Evolutionary conservation across 1,140 invertebrate species (phyloP).

Genomic region (Dermatophagoides farinae): DNA sequence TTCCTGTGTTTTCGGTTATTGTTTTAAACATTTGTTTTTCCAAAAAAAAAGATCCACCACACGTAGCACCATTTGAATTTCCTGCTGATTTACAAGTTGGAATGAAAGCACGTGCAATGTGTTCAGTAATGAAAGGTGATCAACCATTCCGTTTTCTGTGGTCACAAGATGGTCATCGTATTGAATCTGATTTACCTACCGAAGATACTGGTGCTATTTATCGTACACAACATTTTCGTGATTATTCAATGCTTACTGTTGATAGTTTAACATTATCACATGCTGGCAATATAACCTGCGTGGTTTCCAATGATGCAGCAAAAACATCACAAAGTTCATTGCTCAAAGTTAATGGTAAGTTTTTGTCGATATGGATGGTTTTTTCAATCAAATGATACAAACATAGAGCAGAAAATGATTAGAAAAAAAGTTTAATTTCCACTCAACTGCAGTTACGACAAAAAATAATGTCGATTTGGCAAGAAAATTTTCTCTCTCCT

Average conservation of each 20-base stretch:
- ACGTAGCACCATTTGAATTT: slow-evolving; percentile 19
- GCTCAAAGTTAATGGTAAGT: slow-evolving; percentile 19
- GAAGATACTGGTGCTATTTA: background rate
- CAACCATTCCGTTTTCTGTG: slow-evolving; percentile 20
- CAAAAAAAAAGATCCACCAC: slow-evolving; percentile 13
- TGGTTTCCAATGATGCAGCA: slow-evolving; percentile 19
- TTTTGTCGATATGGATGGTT: background rate
- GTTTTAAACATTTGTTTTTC: background rate
- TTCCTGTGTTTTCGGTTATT: background rate
- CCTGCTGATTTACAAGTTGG: slow-evolving; percentile 40
- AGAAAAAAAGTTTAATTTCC: no score
- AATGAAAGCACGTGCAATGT: slow-evolving; percentile 37
- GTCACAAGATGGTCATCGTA: slow-evolving; percentile 17
- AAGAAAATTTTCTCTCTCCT: no score
- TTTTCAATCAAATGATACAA: background rate
- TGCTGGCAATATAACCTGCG: slow-evolving; percentile 21
- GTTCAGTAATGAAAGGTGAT: slow-evolving; percentile 21
- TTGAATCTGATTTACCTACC: slow-evolving; percentile 9
- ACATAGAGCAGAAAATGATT: background rate
- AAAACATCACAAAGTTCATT: slow-evolving; percentile 17
- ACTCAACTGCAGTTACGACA: background rate
- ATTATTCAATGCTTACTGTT: slow-evolving; percentile 2
- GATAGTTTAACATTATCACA: slow-evolving; percentile 11
- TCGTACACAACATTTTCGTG: slow-evolving; percentile 10
- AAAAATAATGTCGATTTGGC: slow-evolving; percentile 2